Evolutionary conservation across 2,888 invertebrate species (phyloP), one percentile per base, ranked within the genome.

Genomic region (Fragum fragum): DNA sequence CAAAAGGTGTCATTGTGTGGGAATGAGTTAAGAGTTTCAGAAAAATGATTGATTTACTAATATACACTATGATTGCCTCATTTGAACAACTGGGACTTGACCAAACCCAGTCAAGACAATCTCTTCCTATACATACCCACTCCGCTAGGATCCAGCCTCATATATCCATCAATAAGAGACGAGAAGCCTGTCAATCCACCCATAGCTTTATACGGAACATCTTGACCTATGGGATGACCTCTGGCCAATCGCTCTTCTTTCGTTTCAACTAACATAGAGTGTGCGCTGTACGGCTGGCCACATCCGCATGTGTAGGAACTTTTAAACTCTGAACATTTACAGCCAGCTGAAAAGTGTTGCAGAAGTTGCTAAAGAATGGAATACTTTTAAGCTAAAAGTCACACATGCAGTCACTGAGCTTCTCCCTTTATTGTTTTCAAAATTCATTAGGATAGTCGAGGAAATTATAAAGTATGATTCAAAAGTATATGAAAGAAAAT

Each of bases 171-270:
- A 76, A 93, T 92, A 39, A 94, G 87, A 6, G 94, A 94, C 5
- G 93, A 93, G 89, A 94, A 95, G 2, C 95, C 95, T 6, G 95
- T 94, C 21, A 95, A 72, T 11, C 95, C 95, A 7, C 95, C 95
- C 95, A 95, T 95, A 70, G 94, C 95, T 79, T 92, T 89, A 85
- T 94, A 95, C 2, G 93, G 94, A 2, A 91, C 90, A 69, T 92
- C 92, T 71, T 92, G 91, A 1, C 94, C 94, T 5, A 94, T 89
- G 0, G 95, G 94, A 82, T 94, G 94, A 28, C 94, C 94, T 16
- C 94, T 70, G 7, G 90, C 92, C 76, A 91, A 81, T 59, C 95
- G 80, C 85, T 95, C 94, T 14, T 93, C 92, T 53, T 88, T 90
- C 6, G 94, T 94, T 84, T 94, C 94, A 9, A 94, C 91, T 11